Evolutionary conservation across 2,888 invertebrate genomes (phyloP).

Genomic region (Protophormia terraenovae): DNA sequence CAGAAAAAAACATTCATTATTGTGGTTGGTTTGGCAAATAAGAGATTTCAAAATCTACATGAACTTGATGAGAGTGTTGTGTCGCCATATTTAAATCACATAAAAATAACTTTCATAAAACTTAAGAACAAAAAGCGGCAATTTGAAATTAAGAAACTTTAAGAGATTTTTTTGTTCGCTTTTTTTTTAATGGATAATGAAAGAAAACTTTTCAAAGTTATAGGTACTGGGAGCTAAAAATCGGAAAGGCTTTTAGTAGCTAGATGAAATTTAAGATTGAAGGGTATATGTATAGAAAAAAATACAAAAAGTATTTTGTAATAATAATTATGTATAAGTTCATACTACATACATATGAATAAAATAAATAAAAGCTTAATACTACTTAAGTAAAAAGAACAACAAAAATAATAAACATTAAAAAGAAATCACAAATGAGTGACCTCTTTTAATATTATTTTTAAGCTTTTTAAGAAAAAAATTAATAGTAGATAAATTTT

Average conservation of each 20-base stretch:
- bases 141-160: constrained; percentile 63
- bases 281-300: constrained; percentile 14
- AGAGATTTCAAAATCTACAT: constrained; percentile 60
- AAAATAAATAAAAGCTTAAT: constrained; percentile 8
- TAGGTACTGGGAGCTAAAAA: constrained; percentile 66
- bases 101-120: constrained; percentile 64
- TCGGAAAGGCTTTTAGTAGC: constrained; percentile 64
- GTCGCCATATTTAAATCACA: constrained; percentile 47
- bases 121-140: constrained; percentile 61
- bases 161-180: constrained; percentile 56
- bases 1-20: constrained; percentile 51
- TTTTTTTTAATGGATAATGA: constrained; percentile 23
- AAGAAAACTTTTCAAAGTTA: constrained; percentile 66
- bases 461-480: not conserved
- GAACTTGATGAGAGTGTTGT: constrained; percentile 59
- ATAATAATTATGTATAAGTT: not conserved
- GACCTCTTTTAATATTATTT: not conserved
- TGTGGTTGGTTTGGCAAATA: constrained; percentile 42
- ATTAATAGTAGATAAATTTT: not conserved
- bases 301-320: not conserved
- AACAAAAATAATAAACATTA: not conserved
- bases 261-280: constrained; percentile 45
- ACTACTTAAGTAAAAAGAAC: not conserved
- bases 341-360: not conserved
- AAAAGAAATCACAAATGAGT: not conserved